phyloP scores from a whole-genome alignment of 2,888 invertebrate species.

The Luperina nickerlii region DNA sequence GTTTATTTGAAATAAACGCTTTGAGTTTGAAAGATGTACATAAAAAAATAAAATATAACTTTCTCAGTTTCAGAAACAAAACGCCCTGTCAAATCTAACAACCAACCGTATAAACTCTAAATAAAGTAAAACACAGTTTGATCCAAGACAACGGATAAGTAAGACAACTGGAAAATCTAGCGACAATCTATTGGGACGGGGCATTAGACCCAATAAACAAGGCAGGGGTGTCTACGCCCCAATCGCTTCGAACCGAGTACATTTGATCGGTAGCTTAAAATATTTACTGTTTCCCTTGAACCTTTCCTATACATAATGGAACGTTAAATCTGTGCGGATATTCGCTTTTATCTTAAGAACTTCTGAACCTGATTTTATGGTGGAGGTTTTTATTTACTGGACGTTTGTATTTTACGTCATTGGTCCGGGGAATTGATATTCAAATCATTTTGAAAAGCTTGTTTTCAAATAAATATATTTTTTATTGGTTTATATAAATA shows the following conservation, averaged over 20 bases:
- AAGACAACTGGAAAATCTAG: constrained; percentile 43
- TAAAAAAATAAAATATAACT: neutral
- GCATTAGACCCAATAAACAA: constrained; percentile 49
- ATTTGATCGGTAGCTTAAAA: constrained; percentile 59
- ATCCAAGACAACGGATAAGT: constrained; percentile 15
- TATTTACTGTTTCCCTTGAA: constrained; percentile 54
- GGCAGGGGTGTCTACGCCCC: constrained; percentile 34
- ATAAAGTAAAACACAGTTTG: constrained; percentile 16
- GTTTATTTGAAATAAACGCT: neutral
- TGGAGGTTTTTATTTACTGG: constrained; percentile 16
- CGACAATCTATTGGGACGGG: constrained; percentile 34
- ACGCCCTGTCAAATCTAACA: neutral
- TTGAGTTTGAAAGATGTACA: neutral
- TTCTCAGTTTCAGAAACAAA: neutral
- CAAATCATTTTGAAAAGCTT: no score
- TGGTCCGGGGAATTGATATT: neutral
- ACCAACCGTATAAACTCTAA: neutral
- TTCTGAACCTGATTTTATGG: constrained; percentile 43
- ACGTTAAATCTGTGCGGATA: constrained; percentile 55
- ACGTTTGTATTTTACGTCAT: neutral
- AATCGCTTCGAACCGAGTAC: constrained; percentile 51
- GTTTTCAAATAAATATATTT: neutral
- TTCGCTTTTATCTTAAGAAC: constrained; percentile 53
- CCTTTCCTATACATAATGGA: constrained; percentile 52
- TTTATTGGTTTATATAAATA: no score